Conservation (phyloP, 1,140 invertebrate genomes). For the Aleiodes sp. region DNA sequence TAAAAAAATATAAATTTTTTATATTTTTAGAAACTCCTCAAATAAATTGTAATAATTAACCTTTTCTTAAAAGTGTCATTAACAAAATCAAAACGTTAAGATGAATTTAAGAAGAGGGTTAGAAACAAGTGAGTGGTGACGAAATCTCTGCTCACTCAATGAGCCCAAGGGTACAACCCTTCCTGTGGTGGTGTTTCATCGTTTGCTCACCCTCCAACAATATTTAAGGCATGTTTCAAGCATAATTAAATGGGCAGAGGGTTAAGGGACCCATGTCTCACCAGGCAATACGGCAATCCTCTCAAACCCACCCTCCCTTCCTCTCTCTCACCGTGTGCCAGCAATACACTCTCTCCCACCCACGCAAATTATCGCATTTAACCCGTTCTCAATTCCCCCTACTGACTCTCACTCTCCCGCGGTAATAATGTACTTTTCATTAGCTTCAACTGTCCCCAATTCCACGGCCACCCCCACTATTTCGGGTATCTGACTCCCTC, state of each 20-base stretch:
- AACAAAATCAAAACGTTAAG: neutral
- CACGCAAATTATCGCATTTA: slow-evolving; percentile 44
- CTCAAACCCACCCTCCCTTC: neutral
- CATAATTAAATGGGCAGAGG: slow-evolving; percentile 43
- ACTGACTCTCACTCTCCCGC: slow-evolving; percentile 20
- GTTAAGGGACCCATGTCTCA: slow-evolving; percentile 23
- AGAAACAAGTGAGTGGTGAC: slow-evolving; percentile 7
- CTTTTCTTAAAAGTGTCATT: neutral
- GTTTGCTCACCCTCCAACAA: slow-evolving; percentile 37
- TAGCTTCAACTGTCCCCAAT: slow-evolving; percentile 32
- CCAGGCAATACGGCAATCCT: slow-evolving; percentile 3
- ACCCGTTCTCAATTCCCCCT: slow-evolving; percentile 30
- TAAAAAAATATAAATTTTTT: no score
- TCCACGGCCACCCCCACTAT: neutral
- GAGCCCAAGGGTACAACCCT: slow-evolving; percentile 37
- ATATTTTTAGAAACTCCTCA: no score
- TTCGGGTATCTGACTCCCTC: neutral
- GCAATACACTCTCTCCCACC: slow-evolving; percentile 28
- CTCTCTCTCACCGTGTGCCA: neutral
- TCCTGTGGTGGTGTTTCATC: slow-evolving; percentile 30
- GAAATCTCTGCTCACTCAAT: slow-evolving; percentile 41
- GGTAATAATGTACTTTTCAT: slow-evolving; percentile 45
- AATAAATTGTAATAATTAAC: neutral
- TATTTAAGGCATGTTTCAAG: slow-evolving; percentile 46
- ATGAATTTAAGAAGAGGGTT: neutral